These are phyloP conservation scores for Apistogramma diplotaenia DNA, from an alignment of 2,113 vertebrate species.

Conservation along the genomic window DNA sequence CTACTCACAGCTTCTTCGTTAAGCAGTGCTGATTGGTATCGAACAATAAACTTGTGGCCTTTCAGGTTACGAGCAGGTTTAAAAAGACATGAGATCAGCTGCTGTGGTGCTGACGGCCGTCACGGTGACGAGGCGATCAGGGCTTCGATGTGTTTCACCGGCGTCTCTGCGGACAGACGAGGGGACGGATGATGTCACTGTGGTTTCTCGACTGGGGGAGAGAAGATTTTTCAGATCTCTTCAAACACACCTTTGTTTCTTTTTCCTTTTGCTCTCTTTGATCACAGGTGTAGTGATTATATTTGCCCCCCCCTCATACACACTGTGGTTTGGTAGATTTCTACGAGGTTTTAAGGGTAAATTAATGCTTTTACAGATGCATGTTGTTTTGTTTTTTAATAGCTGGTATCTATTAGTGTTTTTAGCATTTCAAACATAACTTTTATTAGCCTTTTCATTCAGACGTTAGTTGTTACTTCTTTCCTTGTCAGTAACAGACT, in stretches of 20 bases:
- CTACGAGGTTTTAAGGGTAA: conserved; percentile 82
- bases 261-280: conserved; percentile 14
- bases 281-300: conserved; percentile 44
- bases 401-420: conserved; percentile 99
- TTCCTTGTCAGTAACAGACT: conserved; percentile 88
- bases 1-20: neutral
- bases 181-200: conserved; percentile 20
- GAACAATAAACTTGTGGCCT: neutral
- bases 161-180: conserved; percentile 46
- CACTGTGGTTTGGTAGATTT: conserved; percentile 84
- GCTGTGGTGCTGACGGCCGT: neutral
- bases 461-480: conserved; percentile 81
- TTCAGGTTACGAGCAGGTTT: neutral
- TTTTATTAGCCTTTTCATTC: conserved; percentile 86
- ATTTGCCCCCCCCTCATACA: conserved; percentile 56
- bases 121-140: neutral
- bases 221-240: conserved; percentile 46
- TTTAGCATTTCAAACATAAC: conserved; percentile 89
- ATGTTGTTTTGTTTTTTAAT: conserved; percentile 82
- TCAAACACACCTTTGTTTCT: conserved; percentile 38
- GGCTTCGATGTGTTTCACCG: conserved; percentile 37
- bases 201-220: conserved; percentile 37
- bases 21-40: neutral
- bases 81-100: neutral
- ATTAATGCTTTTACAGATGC: conserved; percentile 82